These are phyloP conservation scores for Metopia argyrocephala DNA, from an alignment of 2,888 invertebrate genomes.

Conservation along the genomic window DNA sequence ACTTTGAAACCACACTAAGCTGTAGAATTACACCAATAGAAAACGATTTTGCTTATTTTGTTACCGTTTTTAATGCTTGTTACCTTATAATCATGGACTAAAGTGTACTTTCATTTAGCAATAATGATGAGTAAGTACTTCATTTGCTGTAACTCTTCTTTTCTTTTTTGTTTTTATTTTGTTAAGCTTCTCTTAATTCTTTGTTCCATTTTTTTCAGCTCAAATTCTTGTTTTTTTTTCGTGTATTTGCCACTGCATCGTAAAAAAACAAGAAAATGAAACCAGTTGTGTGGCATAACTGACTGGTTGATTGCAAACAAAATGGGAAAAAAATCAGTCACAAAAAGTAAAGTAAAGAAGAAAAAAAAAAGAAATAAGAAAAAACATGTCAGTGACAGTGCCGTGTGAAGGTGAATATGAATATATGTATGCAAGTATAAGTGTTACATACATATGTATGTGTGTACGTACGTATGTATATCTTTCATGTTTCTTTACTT, in stretches of 20 bases:
- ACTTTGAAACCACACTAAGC: too few species aligned
- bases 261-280: slow-evolving; percentile 15
- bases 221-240: background rate
- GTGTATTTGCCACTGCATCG: slow-evolving; percentile 53
- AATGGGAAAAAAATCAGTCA: background rate
- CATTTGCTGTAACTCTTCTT: slow-evolving; percentile 54
- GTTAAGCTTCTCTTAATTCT: slow-evolving; percentile 28
- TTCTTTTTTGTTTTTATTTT: background rate
- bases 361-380: slow-evolving; percentile 6
- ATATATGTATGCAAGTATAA: slow-evolving; percentile 38
- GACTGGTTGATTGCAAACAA: slow-evolving; percentile 59
- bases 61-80: too few species aligned
- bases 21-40: too few species aligned
- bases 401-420: slow-evolving; percentile 50
- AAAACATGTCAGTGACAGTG: slow-evolving; percentile 56
- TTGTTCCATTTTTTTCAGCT: slow-evolving; percentile 18
- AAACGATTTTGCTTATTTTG: too few species aligned
- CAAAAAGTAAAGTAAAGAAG: slow-evolving; percentile 12
- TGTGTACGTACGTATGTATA: background rate
- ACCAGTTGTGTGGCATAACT: slow-evolving; percentile 61
- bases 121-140: slow-evolving; percentile 62
- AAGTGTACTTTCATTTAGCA: slow-evolving; percentile 15
- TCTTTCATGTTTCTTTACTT: background rate
- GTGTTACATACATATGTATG: background rate
- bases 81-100: slow-evolving; percentile 19